phyloP scores from a whole-genome alignment of 2,888 invertebrate species.

The Drosophila borborema region DNA sequence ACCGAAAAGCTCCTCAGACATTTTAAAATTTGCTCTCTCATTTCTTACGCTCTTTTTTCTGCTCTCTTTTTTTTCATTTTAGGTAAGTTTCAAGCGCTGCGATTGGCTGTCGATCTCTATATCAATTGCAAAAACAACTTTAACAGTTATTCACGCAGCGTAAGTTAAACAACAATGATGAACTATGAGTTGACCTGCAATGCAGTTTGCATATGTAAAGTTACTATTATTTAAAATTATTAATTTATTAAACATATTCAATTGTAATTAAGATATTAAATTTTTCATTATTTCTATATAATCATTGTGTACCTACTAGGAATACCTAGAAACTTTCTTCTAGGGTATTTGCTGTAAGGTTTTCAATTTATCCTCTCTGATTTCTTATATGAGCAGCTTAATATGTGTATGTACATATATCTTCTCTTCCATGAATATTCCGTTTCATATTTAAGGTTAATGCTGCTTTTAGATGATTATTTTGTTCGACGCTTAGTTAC shows the following conservation, averaged over 20 bases:
- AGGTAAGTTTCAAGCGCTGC: slow-evolving; percentile 8
- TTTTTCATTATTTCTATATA: background rate
- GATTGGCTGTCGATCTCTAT: slow-evolving; percentile 7
- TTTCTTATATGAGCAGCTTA: background rate
- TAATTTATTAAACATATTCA: background rate
- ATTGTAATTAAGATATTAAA: background rate
- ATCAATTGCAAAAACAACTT: background rate
- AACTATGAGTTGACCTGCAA: slow-evolving; percentile 20
- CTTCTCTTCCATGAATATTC: background rate
- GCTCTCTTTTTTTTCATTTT: slow-evolving; percentile 1
- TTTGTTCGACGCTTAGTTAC: slow-evolving; percentile 9
- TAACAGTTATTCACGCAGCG: background rate
- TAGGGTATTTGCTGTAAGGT: background rate
- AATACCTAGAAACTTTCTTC: background rate
- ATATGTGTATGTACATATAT: background rate
- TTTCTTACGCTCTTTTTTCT: slow-evolving; percentile 3
- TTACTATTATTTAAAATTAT: background rate
- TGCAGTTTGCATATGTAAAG: background rate
- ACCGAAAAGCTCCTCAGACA: background rate
- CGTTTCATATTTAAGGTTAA: background rate
- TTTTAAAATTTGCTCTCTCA: background rate
- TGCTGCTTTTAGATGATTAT: slow-evolving; percentile 6
- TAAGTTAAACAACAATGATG: background rate
- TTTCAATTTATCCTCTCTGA: background rate
- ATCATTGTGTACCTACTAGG: background rate